Evolutionary conservation across 2,888 invertebrate species (phyloP).

Genomic region (Euzetes globulus): DNA sequence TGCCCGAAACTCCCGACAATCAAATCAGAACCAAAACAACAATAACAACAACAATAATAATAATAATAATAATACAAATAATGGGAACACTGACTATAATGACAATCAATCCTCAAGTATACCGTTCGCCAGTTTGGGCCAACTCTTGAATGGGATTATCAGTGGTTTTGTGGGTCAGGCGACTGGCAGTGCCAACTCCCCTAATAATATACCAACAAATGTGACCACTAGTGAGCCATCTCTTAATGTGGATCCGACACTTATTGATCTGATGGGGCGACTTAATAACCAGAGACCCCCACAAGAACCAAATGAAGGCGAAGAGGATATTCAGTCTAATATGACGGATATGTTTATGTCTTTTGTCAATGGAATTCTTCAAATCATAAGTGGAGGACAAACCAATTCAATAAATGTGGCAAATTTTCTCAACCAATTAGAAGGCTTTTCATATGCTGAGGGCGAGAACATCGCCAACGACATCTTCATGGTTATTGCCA

Average conservation of each 20-base stretch:
- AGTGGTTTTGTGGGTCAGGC: background rate
- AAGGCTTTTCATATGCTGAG: conserved; percentile 48
- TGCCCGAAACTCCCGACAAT: background rate
- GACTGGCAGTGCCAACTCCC: background rate
- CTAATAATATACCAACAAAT: background rate
- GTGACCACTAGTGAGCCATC: background rate
- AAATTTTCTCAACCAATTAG: conserved; percentile 48
- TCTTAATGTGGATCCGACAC: conserved; percentile 2
- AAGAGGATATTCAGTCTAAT: background rate
- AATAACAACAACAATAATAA: background rate
- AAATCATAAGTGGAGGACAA: conserved; percentile 14
- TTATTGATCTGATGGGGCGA: conserved; percentile 2
- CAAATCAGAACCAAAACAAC: background rate
- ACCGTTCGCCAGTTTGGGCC: conserved; percentile 4
- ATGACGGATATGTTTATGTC: conserved; percentile 24
- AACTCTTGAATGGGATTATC: conserved; percentile 10
- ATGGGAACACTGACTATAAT: background rate
- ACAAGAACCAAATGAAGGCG: background rate
- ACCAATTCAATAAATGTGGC: conserved; percentile 47
- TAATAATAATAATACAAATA: background rate
- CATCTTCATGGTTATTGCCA: conserved; percentile 45
- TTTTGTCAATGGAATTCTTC: conserved; percentile 16
- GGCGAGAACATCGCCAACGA: conserved; percentile 48
- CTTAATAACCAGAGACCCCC: background rate
- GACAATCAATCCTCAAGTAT: background rate